Evolutionary conservation across 2,113 vertebrate genomes (phyloP), one percentile per base, ranked within the genome.

Genomic region (Podarcis cretensis): DNA sequence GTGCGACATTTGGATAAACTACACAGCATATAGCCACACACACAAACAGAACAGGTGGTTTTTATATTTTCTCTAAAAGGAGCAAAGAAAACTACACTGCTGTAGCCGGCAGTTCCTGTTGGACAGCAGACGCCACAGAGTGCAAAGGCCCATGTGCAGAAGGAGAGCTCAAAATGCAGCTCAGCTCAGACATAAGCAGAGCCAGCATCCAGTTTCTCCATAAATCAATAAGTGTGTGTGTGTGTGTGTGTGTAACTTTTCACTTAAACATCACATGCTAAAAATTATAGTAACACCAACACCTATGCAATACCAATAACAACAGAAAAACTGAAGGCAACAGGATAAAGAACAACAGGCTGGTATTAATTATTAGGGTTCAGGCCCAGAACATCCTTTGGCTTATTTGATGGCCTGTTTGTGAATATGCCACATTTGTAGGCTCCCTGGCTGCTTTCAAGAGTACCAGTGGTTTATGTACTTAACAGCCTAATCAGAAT

Each of bases 401-500:
- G 71, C n/a, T 30, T 32, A 73, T 16, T 32, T 16, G 3, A 16
- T 30, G n/a, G 71, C 13, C 71, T 14, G 1, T 73, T n/a, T 32
- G n/a, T 30, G 48, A 43, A 13, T 14, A 32, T n/a, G n/a, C 30
- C n/a, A 14, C 6, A 32, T 48, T 89, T 92, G 8, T 86, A 92
- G n/a, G 73, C 18, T 59, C 6, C 84, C 95, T 14, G 59, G 93
- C 93, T 89, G 92, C 8, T 18, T 14, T 63, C 59, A 63, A 92
- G 91, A 93, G 95, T 82, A 83, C 91, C 91, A 94, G 93, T 89
- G 92, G 93, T 94, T 94, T 86, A 92, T 1, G 92, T 75, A 54
- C 69, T 93, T 43, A 86, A 63, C 18, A 63, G 59, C 18, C 59
- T 63, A 63, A 63, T 63, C 59, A 63, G 18, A 63, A 63, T 14